These are phyloP conservation scores for Mesembrinibis cayennensis DNA, from an alignment of 2,113 vertebrate species.

Conservation along the genomic window DNA sequence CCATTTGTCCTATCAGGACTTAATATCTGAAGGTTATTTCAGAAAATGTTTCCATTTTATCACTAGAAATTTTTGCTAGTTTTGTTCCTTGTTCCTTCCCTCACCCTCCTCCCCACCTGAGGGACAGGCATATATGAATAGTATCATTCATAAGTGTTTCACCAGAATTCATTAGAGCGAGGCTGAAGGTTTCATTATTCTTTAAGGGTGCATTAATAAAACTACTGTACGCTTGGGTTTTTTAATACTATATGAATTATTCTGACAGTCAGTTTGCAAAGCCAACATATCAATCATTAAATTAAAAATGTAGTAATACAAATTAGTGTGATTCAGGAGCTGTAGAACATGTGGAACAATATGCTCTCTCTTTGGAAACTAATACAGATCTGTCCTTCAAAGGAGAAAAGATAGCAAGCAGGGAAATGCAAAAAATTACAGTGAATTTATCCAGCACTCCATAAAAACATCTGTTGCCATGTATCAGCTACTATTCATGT, in stretches of 20 bases:
- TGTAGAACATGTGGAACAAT: conserved; percentile 51
- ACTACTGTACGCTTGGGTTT: conserved; percentile 54
- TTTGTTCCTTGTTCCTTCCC: not conserved
- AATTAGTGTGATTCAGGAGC: conserved; percentile 59
- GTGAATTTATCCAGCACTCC: not conserved
- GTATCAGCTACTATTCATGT: not conserved
- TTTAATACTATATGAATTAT: conserved; percentile 72
- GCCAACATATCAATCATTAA: conserved; percentile 72
- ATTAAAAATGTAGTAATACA: conserved; percentile 70
- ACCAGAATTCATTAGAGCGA: conserved; percentile 60
- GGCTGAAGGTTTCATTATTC: conserved; percentile 71
- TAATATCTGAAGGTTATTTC: conserved; percentile 8
- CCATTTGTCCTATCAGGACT: not conserved
- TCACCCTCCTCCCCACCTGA: conserved; percentile 13
- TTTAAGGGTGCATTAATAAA: conserved; percentile 75
- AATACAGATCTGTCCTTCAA: not conserved
- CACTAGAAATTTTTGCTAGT: not conserved
- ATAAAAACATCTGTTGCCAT: not conserved
- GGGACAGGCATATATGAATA: conserved; percentile 23
- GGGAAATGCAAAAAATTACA: not conserved
- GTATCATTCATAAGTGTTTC: conserved; percentile 46
- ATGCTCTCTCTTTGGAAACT: conserved; percentile 19
- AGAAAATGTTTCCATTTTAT: not conserved
- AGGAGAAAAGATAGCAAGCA: conserved; percentile 15
- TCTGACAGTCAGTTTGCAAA: conserved; percentile 71